Conservation (phyloP, 2,797 vertebrate species). For the Labeo calbasu region DNA sequence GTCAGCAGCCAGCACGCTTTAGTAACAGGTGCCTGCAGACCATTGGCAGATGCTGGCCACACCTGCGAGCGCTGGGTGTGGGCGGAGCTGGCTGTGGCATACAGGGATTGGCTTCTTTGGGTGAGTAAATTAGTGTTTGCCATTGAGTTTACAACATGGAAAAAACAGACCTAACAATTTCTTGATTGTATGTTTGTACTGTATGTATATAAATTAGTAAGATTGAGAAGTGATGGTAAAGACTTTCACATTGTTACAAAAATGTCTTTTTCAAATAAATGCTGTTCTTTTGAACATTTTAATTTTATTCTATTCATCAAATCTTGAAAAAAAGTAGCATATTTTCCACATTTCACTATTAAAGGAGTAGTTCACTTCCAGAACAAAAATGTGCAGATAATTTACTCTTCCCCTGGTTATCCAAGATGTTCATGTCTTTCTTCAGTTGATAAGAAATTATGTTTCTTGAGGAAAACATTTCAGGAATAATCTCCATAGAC, state of each 20-base stretch:
- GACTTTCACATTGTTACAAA: background rate
- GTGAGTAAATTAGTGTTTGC: conserved; percentile 70
- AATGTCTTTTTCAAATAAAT: background rate
- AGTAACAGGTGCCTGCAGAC: conserved; percentile 99
- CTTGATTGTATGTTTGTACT: background rate
- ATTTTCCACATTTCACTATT: background rate
- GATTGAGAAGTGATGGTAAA: background rate
- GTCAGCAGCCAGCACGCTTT: conserved; percentile 96
- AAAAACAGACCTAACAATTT: background rate
- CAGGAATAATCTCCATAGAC: no score
- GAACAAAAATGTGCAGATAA: no score
- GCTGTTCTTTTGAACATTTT: background rate
- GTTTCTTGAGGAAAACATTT: no score
- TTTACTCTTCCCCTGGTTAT: no score
- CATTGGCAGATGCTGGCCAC: conserved; percentile 97
- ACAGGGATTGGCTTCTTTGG: conserved; percentile 94
- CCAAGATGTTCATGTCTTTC: no score
- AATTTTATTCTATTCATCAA: background rate
- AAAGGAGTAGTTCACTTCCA: background rate
- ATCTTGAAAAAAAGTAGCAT: background rate
- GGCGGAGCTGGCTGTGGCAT: conserved; percentile 96
- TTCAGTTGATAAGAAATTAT: no score
- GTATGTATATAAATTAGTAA: background rate
- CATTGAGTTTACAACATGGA: background rate
- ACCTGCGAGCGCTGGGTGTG: conserved; percentile 92